Conservation (phyloP, 2,113 vertebrate genomes). For the Zootoca vivipara region DNA sequence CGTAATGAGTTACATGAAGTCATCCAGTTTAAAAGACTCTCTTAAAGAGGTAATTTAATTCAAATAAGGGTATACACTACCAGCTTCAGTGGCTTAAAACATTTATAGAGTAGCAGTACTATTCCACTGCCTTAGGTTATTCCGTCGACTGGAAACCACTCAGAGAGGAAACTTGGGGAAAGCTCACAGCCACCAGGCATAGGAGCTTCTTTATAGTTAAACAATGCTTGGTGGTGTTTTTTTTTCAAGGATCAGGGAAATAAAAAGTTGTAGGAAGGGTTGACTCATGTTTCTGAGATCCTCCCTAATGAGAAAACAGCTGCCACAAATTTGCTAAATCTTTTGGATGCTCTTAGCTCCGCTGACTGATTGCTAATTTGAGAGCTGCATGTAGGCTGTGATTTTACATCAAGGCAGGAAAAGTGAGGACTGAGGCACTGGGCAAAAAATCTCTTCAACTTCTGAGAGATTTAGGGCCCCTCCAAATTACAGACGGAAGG, state of each 20-base stretch:
- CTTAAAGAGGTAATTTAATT: conserved; percentile 70
- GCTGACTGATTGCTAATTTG: background rate
- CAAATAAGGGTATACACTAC: conserved; percentile 60
- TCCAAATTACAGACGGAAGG: background rate
- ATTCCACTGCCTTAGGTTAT: conserved; percentile 49
- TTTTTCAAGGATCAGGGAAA: conserved; percentile 34
- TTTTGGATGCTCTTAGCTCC: conserved; percentile 9
- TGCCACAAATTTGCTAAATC: background rate
- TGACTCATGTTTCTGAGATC: background rate
- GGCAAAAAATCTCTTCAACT: background rate
- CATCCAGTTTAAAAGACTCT: conserved; percentile 62
- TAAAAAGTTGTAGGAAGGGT: conserved; percentile 28
- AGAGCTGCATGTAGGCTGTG: background rate
- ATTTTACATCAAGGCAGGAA: background rate
- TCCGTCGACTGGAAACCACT: conserved; percentile 46
- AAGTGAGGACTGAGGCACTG: background rate
- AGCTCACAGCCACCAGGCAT: conserved; percentile 39
- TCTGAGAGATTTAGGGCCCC: background rate
- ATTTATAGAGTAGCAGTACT: conserved; percentile 55
- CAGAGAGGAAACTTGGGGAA: conserved; percentile 43
- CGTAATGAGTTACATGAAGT: conserved; percentile 67
- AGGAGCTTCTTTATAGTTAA: conserved; percentile 14
- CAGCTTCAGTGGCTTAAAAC: conserved; percentile 64
- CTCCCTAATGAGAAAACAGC: conserved; percentile 21
- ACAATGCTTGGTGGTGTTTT: background rate